Conservation (phyloP, 2,113 vertebrate genomes). For the Triplophysa dalaica region DNA sequence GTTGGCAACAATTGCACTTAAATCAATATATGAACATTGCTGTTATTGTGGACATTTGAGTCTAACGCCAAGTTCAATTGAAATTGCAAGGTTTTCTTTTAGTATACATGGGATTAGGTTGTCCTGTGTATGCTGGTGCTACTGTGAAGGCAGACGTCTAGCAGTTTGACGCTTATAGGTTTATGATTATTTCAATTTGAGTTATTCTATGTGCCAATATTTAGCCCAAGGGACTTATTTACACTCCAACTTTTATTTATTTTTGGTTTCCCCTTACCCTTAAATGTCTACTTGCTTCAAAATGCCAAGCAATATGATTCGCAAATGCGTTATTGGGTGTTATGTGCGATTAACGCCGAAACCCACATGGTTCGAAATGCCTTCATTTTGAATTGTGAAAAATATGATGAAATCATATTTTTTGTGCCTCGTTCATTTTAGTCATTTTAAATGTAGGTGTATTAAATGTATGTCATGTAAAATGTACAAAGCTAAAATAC, state of each 20-base stretch:
- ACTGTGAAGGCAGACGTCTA: conserved; percentile 69
- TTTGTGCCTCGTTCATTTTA: conserved; percentile 75
- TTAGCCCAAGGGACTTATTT: conserved; percentile 41
- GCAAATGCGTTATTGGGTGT: conserved; percentile 45
- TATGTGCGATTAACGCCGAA: conserved; percentile 47
- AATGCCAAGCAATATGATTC: conserved; percentile 58
- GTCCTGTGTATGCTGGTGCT: conserved; percentile 82
- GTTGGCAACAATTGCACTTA: conserved; percentile 66
- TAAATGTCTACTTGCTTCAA: conserved; percentile 40
- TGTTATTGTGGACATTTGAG: conserved; percentile 51
- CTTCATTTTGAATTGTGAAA: conserved; percentile 57
- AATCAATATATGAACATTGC: conserved; percentile 57
- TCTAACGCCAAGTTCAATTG: conserved; percentile 41
- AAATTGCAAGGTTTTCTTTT: conserved; percentile 42
- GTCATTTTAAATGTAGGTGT: conserved; percentile 77
- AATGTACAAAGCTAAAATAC: conserved; percentile 84
- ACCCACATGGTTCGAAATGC: conserved; percentile 42
- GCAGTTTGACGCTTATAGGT: conserved; percentile 47
- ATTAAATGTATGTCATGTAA: conserved; percentile 84
- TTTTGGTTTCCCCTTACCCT: conserved; percentile 30
- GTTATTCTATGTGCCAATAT: conserved; percentile 46
- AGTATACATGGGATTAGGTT: conserved; percentile 60
- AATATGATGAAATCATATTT: conserved; percentile 64
- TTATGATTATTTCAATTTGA: conserved; percentile 45
- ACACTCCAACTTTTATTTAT: conserved; percentile 57